Percentiles rank a stretch among this genome's conserved stretches.
Evolutionary conservation across 30 jellyfish, hydroid and myxozoan genomes (phyloP).

Genomic region (Rhopilema esculentum): DNA sequence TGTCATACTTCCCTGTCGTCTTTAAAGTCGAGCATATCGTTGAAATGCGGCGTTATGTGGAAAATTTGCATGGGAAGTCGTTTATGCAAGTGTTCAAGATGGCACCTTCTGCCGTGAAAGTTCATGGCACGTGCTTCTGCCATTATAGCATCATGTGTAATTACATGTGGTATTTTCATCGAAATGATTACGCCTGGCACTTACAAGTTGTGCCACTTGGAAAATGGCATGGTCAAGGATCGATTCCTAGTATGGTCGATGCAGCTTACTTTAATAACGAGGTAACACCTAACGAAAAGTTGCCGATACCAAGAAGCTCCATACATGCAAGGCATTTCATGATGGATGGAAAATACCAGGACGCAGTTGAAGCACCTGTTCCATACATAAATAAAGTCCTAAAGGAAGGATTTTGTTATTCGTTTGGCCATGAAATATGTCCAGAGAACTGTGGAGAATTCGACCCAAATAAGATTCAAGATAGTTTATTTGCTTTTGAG

Average conservation of each 20-base stretch:
- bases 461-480: neutral
- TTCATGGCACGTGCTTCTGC: constrained; percentile 37
- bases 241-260: constrained; percentile 43
- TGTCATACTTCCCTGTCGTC: constrained; percentile 71
- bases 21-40: constrained; percentile 47
- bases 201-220: constrained; percentile 51
- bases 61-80: constrained; percentile 35
- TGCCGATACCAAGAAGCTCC: constrained; percentile 58
- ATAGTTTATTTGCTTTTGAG: constrained; percentile 51
- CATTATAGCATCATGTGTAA: constrained; percentile 59
- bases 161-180: constrained; percentile 60
- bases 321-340: constrained; percentile 49
- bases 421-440: constrained; percentile 22
- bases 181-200: constrained; percentile 57
- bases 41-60: constrained; percentile 56
- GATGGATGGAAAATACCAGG: constrained; percentile 14
- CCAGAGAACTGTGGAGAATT: constrained; percentile 59
- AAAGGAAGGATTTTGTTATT: constrained; percentile 17
- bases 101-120: constrained; percentile 31
- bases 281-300: constrained; percentile 16
- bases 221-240: constrained; percentile 38
- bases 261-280: constrained; percentile 41
- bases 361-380: constrained; percentile 4
- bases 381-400: constrained; percentile 1
- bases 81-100: constrained; percentile 43